Percentiles rank a stretch among this genome's conserved stretches.
These are phyloP conservation scores for Macquaria ambigua DNA, from an alignment of 2,113 vertebrate genomes.

Conservation along the genomic window DNA sequence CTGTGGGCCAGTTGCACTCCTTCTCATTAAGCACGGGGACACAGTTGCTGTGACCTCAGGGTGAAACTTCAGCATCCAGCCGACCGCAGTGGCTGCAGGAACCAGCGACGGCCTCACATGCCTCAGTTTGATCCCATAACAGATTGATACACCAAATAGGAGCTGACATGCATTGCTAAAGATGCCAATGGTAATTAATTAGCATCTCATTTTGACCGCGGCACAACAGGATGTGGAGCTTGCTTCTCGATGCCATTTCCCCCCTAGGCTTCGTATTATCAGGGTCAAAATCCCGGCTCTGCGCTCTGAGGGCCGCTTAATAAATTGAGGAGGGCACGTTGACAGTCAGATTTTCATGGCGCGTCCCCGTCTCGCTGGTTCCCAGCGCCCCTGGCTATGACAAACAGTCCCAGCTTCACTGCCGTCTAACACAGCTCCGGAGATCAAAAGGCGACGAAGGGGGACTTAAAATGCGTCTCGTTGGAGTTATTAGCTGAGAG, in stretches of 20 bases:
- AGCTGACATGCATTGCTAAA: slow-evolving; percentile 96
- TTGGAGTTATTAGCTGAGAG: slow-evolving; percentile 57
- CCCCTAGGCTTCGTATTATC: slow-evolving; percentile 90
- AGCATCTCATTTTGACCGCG: slow-evolving; percentile 94
- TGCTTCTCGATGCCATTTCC: slow-evolving; percentile 90
- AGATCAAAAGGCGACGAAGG: slow-evolving; percentile 64
- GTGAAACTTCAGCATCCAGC: slow-evolving; percentile 34
- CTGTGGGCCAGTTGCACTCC: slow-evolving; percentile 36
- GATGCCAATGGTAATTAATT: slow-evolving; percentile 99
- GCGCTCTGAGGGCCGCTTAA: slow-evolving; percentile 89
- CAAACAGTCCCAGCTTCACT: slow-evolving; percentile 79
- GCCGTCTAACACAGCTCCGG: slow-evolving; percentile 74
- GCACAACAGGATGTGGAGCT: slow-evolving; percentile 92
- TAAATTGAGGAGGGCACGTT: slow-evolving; percentile 89
- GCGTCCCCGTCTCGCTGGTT: slow-evolving; percentile 84
- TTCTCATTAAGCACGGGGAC: slow-evolving; percentile 20
- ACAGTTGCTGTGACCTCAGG: slow-evolving; percentile 47
- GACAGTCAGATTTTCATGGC: slow-evolving; percentile 89
- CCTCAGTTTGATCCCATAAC: slow-evolving; percentile 86
- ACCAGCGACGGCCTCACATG: slow-evolving; percentile 46
- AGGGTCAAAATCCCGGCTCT: slow-evolving; percentile 91
- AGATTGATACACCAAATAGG: slow-evolving; percentile 93
- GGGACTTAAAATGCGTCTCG: slow-evolving; percentile 42
- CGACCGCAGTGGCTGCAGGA: slow-evolving; percentile 40
- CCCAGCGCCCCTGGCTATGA: slow-evolving; percentile 83